Conservation (phyloP, 2,888 invertebrate genomes). For the Aplocera efformata region DNA sequence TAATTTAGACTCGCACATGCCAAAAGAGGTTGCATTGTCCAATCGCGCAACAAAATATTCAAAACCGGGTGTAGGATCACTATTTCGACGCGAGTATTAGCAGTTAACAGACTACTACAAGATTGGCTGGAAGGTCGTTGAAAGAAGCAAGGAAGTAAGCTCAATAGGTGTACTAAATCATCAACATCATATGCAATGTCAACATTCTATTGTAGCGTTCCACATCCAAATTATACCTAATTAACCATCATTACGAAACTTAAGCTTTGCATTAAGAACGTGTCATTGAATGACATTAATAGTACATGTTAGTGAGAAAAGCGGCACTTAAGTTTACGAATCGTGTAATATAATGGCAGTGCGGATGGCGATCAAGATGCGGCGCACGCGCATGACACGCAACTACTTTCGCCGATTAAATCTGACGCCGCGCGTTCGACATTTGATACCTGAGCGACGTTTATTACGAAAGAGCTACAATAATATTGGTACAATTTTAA, state of each 20-base stretch:
- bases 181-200: too few relatives aligned
- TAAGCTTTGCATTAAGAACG: conserved; percentile 30
- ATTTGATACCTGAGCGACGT: conserved; percentile 56
- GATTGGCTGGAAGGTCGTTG: conserved; percentile 8
- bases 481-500: background rate
- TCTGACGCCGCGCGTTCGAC: conserved; percentile 45
- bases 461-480: conserved; percentile 47
- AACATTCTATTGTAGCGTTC: too few relatives aligned
- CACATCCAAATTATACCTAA: background rate
- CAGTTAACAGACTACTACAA: conserved; percentile 7
- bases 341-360: conserved; percentile 35
- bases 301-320: conserved; percentile 38
- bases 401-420: conserved; percentile 75
- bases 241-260: conserved; percentile 28
- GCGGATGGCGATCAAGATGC: conserved; percentile 48
- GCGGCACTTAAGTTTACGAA: conserved; percentile 32
- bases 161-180: too few relatives aligned
- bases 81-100: conserved; percentile 21
- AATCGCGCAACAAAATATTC: conserved; percentile 35
- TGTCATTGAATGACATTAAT: conserved; percentile 38
- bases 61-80: conserved; percentile 33
- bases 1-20: conserved; percentile 41
- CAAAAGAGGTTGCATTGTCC: conserved; percentile 31
- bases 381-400: conserved; percentile 61
- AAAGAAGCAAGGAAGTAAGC: too few relatives aligned